A percentile compares a stretch with the other conserved stretches of the same genome.
Evolutionary conservation across 2,888 invertebrate species (phyloP).

Genomic region (Danaus chrysippus): DNA sequence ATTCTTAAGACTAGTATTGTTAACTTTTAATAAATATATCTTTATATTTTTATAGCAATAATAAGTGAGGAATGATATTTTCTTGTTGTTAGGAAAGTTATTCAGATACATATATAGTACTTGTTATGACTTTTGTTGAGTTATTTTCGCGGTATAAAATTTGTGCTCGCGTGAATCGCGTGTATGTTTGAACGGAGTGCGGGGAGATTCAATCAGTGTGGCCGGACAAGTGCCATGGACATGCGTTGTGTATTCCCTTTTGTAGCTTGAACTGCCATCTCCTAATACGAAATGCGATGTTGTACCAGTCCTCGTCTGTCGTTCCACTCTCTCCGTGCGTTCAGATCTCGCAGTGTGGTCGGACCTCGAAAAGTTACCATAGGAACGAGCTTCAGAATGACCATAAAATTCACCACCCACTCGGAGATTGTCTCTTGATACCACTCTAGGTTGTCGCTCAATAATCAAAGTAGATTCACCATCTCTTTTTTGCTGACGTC

Average conservation of each 20-base stretch:
- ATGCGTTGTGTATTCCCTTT: slow-evolving; percentile 86
- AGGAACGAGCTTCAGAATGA: slow-evolving; percentile 84
- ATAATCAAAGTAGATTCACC: slow-evolving; percentile 75
- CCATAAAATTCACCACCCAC: slow-evolving; percentile 87
- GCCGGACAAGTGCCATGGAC: slow-evolving; percentile 89
- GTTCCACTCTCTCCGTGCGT: slow-evolving; percentile 79
- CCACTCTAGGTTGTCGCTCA: slow-evolving; percentile 81
- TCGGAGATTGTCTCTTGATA: slow-evolving; percentile 82
- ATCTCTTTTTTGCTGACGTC: slow-evolving; percentile 66
- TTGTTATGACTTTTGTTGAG: slow-evolving; percentile 47
- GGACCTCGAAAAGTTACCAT: slow-evolving; percentile 82
- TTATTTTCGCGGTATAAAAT: slow-evolving; percentile 86
- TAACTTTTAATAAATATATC: slow-evolving; percentile 49
- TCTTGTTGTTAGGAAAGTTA: slow-evolving; percentile 28
- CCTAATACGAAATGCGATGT: slow-evolving; percentile 88
- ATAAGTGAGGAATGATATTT: slow-evolving; percentile 48
- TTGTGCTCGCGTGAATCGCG: slow-evolving; percentile 91
- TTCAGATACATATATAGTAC: slow-evolving; percentile 16
- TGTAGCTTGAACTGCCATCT: slow-evolving; percentile 84
- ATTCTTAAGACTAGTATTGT: slow-evolving; percentile 42
- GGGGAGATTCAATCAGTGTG: slow-evolving; percentile 85
- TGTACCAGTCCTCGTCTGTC: slow-evolving; percentile 81
- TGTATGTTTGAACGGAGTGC: slow-evolving; percentile 89
- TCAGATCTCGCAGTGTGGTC: slow-evolving; percentile 64
- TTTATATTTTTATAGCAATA: slow-evolving; percentile 41